Conservation (phyloP, 2,888 invertebrate genomes). For the Oscheius onirici region DNA sequence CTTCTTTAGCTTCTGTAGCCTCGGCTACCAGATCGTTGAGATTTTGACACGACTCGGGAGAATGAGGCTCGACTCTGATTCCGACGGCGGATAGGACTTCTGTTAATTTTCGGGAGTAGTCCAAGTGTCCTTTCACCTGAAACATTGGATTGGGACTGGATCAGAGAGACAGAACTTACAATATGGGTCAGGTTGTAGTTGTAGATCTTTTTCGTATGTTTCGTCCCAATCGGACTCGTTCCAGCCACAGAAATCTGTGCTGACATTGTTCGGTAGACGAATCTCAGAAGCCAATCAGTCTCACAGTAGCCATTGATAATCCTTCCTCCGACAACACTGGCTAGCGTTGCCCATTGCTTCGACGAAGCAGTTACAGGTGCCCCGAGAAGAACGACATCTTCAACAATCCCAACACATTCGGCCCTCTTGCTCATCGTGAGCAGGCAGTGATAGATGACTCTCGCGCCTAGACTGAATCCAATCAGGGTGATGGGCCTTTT, state of each 20-base stretch:
- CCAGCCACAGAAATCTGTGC: constrained; percentile 78
- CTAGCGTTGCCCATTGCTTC: constrained; percentile 75
- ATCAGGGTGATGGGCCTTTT: constrained; percentile 79
- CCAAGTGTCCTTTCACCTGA: constrained; percentile 69
- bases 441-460: constrained; percentile 79
- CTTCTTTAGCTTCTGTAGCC: constrained; percentile 7
- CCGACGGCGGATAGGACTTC: constrained; percentile 67
- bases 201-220: constrained; percentile 75
- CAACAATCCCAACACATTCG: constrained; percentile 75
- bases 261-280: constrained; percentile 78
- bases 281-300: constrained; percentile 78
- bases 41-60: constrained; percentile 34
- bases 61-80: constrained; percentile 47
- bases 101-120: constrained; percentile 67
- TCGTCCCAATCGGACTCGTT: constrained; percentile 75
- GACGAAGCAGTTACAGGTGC: constrained; percentile 78
- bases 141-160: neutral
- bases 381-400: constrained; percentile 79
- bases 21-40: neutral
- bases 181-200: constrained; percentile 78
- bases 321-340: constrained; percentile 77
- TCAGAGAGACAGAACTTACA: constrained; percentile 70
- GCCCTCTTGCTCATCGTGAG: constrained; percentile 74
- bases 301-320: constrained; percentile 80
- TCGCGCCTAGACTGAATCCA: constrained; percentile 79